Evolutionary conservation across 2,888 invertebrate species (phyloP), one percentile per base, ranked within the genome.

Genomic region (Parnassius smintheus): DNA sequence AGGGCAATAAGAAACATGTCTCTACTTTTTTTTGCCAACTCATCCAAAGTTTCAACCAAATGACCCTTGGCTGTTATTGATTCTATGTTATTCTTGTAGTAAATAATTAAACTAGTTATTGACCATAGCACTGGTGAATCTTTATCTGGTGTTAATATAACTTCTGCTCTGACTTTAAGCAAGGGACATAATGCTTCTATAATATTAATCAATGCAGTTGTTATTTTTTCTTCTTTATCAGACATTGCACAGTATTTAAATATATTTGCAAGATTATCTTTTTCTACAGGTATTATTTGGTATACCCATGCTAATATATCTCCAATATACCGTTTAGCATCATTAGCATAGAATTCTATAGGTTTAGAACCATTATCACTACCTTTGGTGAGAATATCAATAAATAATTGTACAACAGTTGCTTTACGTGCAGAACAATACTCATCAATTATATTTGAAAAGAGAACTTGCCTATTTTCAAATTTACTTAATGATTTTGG

Each of bases 281-380:
- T 97, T 83, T 99, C 97, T 54, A 94, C 81, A 67, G 96, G 95
- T 89, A 96, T 94, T 62, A 96, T 93, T 92, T 99, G 98, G 88
- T 99, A 98, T 41, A 99, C 93, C 98, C 99, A 99, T 35, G 98
- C 98, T 69, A 99, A 93, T 95, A 99, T 99, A 80, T 99, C 99
- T 18, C 98, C 98, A 55, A 98, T 95, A 78, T 99, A 99, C 51
- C 95, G 93, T 75, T 96, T 96, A 7, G 96, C 94, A 88, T 97
- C 97, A 82, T 98, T 97, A 10, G 98, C 98, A 87, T 98, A 96
- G 88, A 98, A 95, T 91, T 99, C 99, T 72, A 99, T 99, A 1
- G 99, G 98, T 75, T 97, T 96, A 13, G 97, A 96, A 8, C 95
- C 95, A 71, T 71, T 78, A 4, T 80, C 85, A 10, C 95, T 95